These are phyloP conservation scores for Trematomus bernacchii DNA, from an alignment of 2,797 vertebrate genomes.

Conservation along the genomic window DNA sequence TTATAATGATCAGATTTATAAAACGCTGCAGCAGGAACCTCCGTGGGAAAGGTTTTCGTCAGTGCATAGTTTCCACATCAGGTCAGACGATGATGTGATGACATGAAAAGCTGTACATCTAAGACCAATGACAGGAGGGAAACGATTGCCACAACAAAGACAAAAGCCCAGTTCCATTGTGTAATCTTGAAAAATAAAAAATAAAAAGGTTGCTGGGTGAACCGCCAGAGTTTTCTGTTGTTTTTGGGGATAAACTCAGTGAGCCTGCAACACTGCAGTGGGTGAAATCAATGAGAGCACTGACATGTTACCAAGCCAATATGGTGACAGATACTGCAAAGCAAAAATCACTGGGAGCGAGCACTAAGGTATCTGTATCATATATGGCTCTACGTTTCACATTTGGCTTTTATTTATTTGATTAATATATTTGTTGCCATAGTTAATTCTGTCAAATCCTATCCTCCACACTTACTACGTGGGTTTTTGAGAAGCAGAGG, in stretches of 20 bases:
- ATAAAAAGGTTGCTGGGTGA: constrained; percentile 41
- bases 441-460: constrained; percentile 79
- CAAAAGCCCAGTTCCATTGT: constrained; percentile 36
- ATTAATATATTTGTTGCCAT: constrained; percentile 49
- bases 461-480: constrained; percentile 82
- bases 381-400: constrained; percentile 31
- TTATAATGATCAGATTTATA: constrained; percentile 35
- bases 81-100: constrained; percentile 59
- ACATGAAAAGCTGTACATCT: constrained; percentile 41
- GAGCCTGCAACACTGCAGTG: constrained; percentile 39
- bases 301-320: constrained; percentile 37
- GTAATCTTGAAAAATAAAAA: constrained; percentile 19
- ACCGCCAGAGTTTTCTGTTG: constrained; percentile 25
- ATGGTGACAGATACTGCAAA: constrained; percentile 31
- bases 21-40: constrained; percentile 15
- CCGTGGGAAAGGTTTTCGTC: constrained; percentile 20
- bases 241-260: constrained; percentile 38
- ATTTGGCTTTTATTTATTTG: constrained; percentile 64
- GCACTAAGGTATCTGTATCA: constrained; percentile 31
- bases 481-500: constrained; percentile 77
- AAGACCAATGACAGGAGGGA: constrained; percentile 22
- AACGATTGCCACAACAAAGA: constrained; percentile 51
- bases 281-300: constrained; percentile 42
- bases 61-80: constrained; percentile 65
- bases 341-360: constrained; percentile 29